Evolutionary conservation across 2,113 vertebrate species (phyloP).

Genomic region (Callipepla californica): DNA sequence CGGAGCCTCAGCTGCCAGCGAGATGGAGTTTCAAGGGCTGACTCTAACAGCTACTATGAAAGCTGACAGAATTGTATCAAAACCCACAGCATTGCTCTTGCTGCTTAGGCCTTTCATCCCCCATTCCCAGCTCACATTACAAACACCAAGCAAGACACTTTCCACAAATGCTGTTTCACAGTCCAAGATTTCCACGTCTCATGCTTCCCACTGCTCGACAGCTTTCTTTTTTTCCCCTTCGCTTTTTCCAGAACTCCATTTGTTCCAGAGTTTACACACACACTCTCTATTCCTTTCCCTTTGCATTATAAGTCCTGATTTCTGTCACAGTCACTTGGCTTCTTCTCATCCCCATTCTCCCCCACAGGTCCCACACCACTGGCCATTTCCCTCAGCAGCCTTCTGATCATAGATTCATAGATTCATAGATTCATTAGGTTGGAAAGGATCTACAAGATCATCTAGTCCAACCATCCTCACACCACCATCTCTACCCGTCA

Average conservation of each 20-base stretch:
- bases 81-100: conserved; percentile 10
- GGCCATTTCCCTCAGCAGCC: background rate
- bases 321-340: background rate
- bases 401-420: too few relatives aligned
- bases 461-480: too few relatives aligned
- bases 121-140: background rate
- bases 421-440: too few relatives aligned
- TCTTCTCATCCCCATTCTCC: background rate
- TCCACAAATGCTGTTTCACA: background rate
- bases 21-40: conserved; percentile 49
- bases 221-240: background rate
- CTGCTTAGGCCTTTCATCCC: conserved; percentile 20
- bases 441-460: too few relatives aligned
- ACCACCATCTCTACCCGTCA: too few relatives aligned
- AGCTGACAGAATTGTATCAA: conserved; percentile 55
- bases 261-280: background rate
- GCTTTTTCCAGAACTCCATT: background rate
- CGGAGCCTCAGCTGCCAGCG: background rate
- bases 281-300: background rate
- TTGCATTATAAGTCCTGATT: background rate
- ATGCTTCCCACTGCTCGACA: background rate
- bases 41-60: conserved; percentile 44
- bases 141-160: background rate
- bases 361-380: accelerated
- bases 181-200: background rate